Evolutionary conservation across 2,113 vertebrate species (phyloP).

Genomic region (Silurus asotus): DNA sequence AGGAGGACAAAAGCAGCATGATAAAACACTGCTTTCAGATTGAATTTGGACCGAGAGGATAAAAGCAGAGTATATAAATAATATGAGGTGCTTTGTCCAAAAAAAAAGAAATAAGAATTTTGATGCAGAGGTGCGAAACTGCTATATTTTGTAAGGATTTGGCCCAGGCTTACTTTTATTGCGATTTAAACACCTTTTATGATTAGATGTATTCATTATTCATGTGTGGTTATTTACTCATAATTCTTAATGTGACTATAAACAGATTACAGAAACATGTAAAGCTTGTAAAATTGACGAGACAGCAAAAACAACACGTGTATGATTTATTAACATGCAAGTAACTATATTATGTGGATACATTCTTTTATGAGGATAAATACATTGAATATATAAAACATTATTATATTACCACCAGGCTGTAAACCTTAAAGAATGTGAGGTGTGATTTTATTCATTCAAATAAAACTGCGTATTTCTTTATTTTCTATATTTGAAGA

Average conservation of each 20-base stretch:
- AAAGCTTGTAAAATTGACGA: not conserved
- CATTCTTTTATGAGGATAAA: not conserved
- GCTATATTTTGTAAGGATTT: not conserved
- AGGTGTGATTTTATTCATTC: not conserved
- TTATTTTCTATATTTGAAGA: not conserved
- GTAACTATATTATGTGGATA: not conserved
- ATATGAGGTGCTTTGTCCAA: not conserved
- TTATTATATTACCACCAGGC: not conserved
- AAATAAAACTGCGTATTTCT: not conserved
- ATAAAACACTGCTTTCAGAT: constrained; percentile 23
- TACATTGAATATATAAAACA: not conserved
- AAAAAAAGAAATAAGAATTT: not conserved
- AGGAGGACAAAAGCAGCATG: constrained; percentile 12
- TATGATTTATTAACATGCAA: not conserved
- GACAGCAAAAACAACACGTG: not conserved
- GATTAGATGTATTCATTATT: not conserved
- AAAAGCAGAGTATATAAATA: not conserved
- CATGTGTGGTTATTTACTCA: no score
- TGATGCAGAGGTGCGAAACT: not conserved
- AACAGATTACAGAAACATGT: not conserved
- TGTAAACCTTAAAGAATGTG: not conserved
- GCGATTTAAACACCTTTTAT: not conserved
- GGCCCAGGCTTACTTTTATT: not conserved
- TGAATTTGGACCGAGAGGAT: constrained; percentile 27
- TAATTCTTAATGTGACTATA: not conserved